These are phyloP conservation scores for Masticophis lateralis DNA, from an alignment of 2,797 vertebrate genomes.

Conservation along the genomic window DNA sequence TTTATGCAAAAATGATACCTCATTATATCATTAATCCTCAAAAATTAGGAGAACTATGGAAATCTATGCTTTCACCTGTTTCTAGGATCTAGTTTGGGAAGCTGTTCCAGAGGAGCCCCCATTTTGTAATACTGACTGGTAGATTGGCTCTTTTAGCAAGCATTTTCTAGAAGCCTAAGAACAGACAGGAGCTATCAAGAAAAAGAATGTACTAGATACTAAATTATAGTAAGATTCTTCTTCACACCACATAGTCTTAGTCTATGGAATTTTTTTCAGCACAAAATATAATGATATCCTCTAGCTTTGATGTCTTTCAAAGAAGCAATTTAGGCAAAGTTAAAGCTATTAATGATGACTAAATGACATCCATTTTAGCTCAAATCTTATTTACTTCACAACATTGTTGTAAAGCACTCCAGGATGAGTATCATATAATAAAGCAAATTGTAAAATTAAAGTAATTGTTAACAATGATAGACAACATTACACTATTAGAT, in stretches of 20 bases:
- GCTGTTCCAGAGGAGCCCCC: neutral
- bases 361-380: neutral
- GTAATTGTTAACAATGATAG: neutral
- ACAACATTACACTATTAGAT: neutral
- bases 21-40: neutral
- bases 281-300: neutral
- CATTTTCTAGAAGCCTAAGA: neutral
- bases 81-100: neutral
- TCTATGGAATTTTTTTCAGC: neutral
- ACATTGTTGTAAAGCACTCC: neutral
- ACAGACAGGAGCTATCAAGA: neutral
- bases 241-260: neutral
- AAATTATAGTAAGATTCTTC: neutral
- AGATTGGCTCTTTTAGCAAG: neutral
- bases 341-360: neutral
- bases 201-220: neutral
- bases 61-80: neutral
- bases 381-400: neutral
- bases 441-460: neutral
- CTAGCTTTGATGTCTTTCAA: neutral
- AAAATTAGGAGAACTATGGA: neutral
- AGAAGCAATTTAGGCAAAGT: neutral
- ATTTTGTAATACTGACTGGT: neutral
- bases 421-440: neutral
- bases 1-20: neutral